Evolutionary conservation across 1,140 invertebrate genomes (phyloP), one percentile per base, ranked within the genome.

Genomic region (Drosophila yakuba): DNA sequence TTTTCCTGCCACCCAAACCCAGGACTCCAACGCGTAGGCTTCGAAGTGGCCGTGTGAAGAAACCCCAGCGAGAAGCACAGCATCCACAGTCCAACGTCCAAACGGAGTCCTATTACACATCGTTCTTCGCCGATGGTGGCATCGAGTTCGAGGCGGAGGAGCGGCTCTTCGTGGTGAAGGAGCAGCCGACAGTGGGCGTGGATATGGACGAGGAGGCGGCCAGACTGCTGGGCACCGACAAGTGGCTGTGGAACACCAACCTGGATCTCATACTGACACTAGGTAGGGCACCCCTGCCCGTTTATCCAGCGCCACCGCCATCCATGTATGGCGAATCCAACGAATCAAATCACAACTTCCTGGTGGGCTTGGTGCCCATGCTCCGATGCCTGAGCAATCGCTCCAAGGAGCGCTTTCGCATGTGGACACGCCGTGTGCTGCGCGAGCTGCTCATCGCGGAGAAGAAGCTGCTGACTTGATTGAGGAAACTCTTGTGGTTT

Each of bases 71-170:
- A 38, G 17, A 0, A 17, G 17, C 17, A 17, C 17, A 0, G 17
- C 0, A 12, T 4, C 36, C 3, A 14, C 36, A 14, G 17, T 17
- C 17, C 17, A 0, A 17, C 17, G 7, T 38, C 8, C 11, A 38
- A 14, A 0, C 6, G 41, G 15, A 0, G 15, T 0, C 0, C 6
- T 3, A 8, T 17, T 7, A 3, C 5, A 0, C 15, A 2, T 2
- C 39, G 2, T 43, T 8, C 7, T 43, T 15, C 7, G 7, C 0
- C 3, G 1, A 4, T 1, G 23, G 23, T 2, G 23, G 45, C 20
- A 23, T 48, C 23, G 6, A 8, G 1, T 48, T 48, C 4, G 45
- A 48, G 23, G 7, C 2, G 23, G 14, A 25, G 20, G 45, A 48
- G 45, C n/a, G 1, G 0, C 14, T 48, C 2, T 48, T 28, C 7